Evolutionary conservation across 2,888 invertebrate species (phyloP), one percentile per base, ranked within the genome.

Genomic region (Drosophila buzzatii): DNA sequence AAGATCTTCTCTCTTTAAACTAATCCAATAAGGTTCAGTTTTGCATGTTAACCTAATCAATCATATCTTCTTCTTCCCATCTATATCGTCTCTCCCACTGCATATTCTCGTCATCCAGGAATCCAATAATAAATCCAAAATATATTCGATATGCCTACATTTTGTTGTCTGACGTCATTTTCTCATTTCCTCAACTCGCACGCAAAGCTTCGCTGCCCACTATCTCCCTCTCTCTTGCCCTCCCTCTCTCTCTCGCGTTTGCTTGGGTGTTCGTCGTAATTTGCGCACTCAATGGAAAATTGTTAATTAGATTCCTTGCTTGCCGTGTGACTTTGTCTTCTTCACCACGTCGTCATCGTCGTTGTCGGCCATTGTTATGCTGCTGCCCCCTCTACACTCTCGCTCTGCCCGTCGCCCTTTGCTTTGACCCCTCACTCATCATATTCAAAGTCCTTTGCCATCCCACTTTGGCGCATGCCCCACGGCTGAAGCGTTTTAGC

Each of bases 271-370:
- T 86, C 79, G 76, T 85, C 85, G 91, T 92, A 92, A 92, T 92
- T 92, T 91, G 91, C 90, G 90, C 92, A 91, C 91, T 92, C 92
- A 92, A 92, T 92, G 92, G 91, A 92, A 92, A 93, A 92, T 92
- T 93, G 92, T 92, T 93, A 93, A 92, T 93, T 92, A 93, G 92
- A 92, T 92, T 92, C 91, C 90, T 91, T 84, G 85, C 90, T 90
- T 83, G 91, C 83, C 86, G 82, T 90, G 81, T 89, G 90, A 91
- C 91, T 90, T 90, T 84, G 80, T 84, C 89, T 81, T 82, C 69
- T 68, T 56, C 70, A 56, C 71, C 70, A 64, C 80, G 71, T 56
- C 49, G 35, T 31, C 57, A 12, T 12, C 64, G 35, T 73, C 61
- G 31, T 73, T 51, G 62, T 70, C 68, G 65, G 57, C 79, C 85